phyloP scores from a whole-genome alignment of 37 sponge, comb jelly and placozoan species.

The Petrosia ficiformis region DNA sequence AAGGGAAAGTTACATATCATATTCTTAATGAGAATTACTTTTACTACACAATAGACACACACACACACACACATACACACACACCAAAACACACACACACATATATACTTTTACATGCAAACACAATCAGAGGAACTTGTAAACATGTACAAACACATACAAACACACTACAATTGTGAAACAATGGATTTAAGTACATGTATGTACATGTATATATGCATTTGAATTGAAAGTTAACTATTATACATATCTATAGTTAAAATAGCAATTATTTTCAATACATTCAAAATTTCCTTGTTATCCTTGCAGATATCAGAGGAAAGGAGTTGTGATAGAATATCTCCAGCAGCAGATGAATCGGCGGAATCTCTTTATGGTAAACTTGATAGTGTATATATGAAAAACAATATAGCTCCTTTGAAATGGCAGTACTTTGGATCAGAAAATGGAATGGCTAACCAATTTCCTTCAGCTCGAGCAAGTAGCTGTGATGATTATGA shows the following conservation, averaged over 20 bases:
- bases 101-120: conserved; percentile 9
- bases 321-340: conserved; percentile 17
- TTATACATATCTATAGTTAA: background rate
- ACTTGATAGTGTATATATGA: conserved; percentile 3
- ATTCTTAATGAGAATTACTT: too few species aligned
- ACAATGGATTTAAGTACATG: background rate
- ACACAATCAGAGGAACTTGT: conserved; percentile 2
- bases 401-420: background rate
- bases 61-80: background rate
- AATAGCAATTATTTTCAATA: background rate
- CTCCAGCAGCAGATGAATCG: background rate
- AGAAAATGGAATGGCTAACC: conserved; percentile 22
- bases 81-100: conserved; percentile 5
- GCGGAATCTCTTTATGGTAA: conserved; percentile 19
- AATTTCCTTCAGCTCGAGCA: conserved; percentile 12
- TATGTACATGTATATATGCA: background rate
- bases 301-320: conserved; percentile 8
- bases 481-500: conserved; percentile 25
- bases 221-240: background rate
- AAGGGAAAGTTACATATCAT: too few species aligned
- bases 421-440: conserved; percentile 60
- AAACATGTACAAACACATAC: conserved; percentile 12
- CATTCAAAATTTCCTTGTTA: background rate
- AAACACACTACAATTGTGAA: background rate
- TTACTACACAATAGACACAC: too few species aligned